These are phyloP conservation scores for Brotula barbata DNA, from an alignment of 2,797 vertebrate genomes.

Conservation along the genomic window DNA sequence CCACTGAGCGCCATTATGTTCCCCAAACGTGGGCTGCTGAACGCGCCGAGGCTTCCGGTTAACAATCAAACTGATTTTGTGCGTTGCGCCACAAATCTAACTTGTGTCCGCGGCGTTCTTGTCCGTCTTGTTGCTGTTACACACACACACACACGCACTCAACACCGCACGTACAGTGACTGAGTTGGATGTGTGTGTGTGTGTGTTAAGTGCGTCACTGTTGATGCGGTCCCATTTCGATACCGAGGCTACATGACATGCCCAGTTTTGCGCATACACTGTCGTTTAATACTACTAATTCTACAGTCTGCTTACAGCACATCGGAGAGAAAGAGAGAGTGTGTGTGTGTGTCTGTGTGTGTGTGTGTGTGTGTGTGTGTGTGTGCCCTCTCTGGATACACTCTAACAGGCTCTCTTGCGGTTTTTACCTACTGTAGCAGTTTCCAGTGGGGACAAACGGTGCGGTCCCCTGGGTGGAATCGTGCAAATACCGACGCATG, in stretches of 20 bases:
- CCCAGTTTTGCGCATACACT: slow-evolving; percentile 14
- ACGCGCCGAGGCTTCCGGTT: slow-evolving; percentile 20
- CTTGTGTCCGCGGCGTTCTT: slow-evolving; percentile 16
- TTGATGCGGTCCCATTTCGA: slow-evolving; percentile 22
- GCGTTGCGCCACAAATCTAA: slow-evolving; percentile 40
- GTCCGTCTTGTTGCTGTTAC: no score
- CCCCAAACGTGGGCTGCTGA: slow-evolving; percentile 32
- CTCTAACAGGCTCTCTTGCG: background rate
- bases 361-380: no score
- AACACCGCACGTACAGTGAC: slow-evolving; percentile 13
- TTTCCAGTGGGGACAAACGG: slow-evolving; percentile 29
- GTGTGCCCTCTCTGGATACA: background rate
- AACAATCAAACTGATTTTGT: slow-evolving; percentile 27
- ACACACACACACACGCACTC: slow-evolving; percentile 12
- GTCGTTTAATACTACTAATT: no score
- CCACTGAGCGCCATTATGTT: slow-evolving; percentile 51
- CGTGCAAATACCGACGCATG: slow-evolving; percentile 58
- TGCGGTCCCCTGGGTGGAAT: slow-evolving; percentile 59
- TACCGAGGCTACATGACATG: background rate
- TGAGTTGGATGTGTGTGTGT: slow-evolving; percentile 20
- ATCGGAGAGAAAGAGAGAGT: no score
- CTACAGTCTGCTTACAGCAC: background rate
- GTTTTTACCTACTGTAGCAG: slow-evolving; percentile 43
- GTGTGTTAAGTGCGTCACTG: slow-evolving; percentile 42
- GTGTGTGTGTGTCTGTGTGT: no score